phyloP scores from a whole-genome alignment of 2,888 invertebrate genomes.

The Cordilura impudica region DNA sequence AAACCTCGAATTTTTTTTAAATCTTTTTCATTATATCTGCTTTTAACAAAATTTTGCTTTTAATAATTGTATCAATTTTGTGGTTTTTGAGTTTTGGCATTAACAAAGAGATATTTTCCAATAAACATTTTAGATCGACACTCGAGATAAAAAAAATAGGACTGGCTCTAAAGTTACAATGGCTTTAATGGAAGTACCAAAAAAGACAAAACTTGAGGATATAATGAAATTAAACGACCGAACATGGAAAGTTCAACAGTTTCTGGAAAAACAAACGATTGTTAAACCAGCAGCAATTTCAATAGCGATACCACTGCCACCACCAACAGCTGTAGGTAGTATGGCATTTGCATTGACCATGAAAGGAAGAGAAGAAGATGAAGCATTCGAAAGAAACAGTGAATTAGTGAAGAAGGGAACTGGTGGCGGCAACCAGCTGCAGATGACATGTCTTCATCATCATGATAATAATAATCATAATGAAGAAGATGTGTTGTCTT shows the following conservation, averaged over 20 bases:
- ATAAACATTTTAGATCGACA: slow-evolving; percentile 4
- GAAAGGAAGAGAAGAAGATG: slow-evolving; percentile 11
- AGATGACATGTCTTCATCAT: slow-evolving; percentile 12
- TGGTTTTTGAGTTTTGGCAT: neutral
- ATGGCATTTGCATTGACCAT: slow-evolving; percentile 13
- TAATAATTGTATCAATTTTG: too few species aligned
- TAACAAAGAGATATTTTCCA: neutral
- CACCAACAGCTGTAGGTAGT: slow-evolving; percentile 21
- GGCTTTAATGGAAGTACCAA: slow-evolving; percentile 47
- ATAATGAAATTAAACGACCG: slow-evolving; percentile 64
- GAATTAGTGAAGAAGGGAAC: slow-evolving; percentile 11
- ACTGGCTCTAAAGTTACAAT: slow-evolving; percentile 1
- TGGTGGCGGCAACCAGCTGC: neutral
- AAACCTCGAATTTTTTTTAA: too few species aligned
- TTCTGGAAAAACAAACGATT: slow-evolving; percentile 64
- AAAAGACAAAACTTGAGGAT: slow-evolving; percentile 15
- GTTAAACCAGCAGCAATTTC: slow-evolving; percentile 56
- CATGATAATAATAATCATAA: slow-evolving; percentile 53
- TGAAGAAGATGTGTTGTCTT: slow-evolving; percentile 70
- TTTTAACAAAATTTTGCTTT: too few species aligned
- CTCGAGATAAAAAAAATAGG: slow-evolving; percentile 1
- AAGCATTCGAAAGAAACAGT: neutral
- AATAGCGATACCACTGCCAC: slow-evolving; percentile 69
- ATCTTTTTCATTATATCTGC: too few species aligned
- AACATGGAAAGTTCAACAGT: slow-evolving; percentile 63